Evolutionary conservation across 2,113 vertebrate genomes (phyloP).

Genomic region (Oreocharis arfaki): DNA sequence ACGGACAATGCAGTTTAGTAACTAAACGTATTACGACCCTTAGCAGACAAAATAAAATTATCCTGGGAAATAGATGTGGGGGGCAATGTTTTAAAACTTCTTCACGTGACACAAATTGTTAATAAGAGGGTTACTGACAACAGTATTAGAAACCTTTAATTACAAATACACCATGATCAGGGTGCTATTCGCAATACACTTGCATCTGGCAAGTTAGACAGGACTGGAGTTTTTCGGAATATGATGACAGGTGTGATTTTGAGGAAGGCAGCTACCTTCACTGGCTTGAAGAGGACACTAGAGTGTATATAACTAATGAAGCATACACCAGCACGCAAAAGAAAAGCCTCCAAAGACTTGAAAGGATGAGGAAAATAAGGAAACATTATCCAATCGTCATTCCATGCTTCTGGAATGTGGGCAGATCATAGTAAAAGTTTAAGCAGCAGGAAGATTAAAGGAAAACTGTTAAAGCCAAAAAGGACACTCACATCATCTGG

Average conservation of each 20-base stretch:
- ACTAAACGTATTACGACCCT: neutral
- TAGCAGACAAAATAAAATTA: neutral
- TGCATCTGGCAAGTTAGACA: constrained; percentile 44
- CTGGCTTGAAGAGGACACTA: neutral
- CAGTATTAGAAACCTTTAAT: constrained; percentile 68
- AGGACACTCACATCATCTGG: constrained; percentile 48
- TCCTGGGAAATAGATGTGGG: neutral
- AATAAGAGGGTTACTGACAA: constrained; percentile 67
- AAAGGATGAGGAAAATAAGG: constrained; percentile 68
- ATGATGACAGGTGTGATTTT: neutral
- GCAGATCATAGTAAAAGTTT: constrained; percentile 60
- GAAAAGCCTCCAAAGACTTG: constrained; percentile 20
- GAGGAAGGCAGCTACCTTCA: neutral
- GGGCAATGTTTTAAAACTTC: neutral
- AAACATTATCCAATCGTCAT: constrained; percentile 34
- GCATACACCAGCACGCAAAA: neutral
- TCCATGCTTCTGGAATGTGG: constrained; percentile 52
- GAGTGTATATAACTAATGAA: neutral
- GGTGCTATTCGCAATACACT: constrained; percentile 66
- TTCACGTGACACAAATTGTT: constrained; percentile 72
- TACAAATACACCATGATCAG: constrained; percentile 57
- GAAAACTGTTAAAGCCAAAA: constrained; percentile 53
- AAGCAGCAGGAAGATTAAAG: constrained; percentile 59
- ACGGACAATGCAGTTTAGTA: neutral
- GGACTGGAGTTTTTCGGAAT: neutral